Evolutionary conservation across 2,797 vertebrate genomes (phyloP).

Genomic region (Scomberomorus guttatus): DNA sequence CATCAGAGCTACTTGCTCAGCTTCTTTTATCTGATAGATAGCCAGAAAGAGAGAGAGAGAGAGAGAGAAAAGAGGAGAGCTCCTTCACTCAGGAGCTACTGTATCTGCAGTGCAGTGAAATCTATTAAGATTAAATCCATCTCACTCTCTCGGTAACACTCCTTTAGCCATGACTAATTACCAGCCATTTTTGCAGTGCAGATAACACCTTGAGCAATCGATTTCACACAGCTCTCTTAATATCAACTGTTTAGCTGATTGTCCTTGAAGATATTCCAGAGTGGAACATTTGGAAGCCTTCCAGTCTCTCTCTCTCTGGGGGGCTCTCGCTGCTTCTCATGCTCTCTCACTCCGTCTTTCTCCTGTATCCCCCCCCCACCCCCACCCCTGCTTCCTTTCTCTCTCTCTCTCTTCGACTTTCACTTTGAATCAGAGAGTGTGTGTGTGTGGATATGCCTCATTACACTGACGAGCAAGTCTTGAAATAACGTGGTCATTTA

Average conservation of each 20-base stretch:
- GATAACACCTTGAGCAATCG: conserved; percentile 84
- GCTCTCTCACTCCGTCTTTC: conserved; percentile 23
- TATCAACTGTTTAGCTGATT: conserved; percentile 84
- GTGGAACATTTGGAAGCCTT: conserved; percentile 74
- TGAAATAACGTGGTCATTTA: conserved; percentile 65
- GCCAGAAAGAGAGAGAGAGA: conserved; percentile 16
- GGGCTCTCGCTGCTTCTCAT: conserved; percentile 36
- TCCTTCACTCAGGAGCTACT: conserved; percentile 63
- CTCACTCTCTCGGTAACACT: conserved; percentile 73
- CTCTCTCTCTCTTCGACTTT: conserved; percentile 19
- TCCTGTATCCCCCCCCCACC: not conserved
- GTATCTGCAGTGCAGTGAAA: conserved; percentile 80
- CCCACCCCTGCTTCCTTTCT: not conserved
- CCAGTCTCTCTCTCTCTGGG: conserved; percentile 51
- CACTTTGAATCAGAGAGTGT: conserved; percentile 38
- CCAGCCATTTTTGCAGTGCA: conserved; percentile 73
- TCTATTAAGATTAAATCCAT: conserved; percentile 82
- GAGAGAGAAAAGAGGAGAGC: not conserved
- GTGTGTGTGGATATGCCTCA: conserved; percentile 57
- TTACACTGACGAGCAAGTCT: conserved; percentile 66
- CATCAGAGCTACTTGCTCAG: conserved; percentile 42
- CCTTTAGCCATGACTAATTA: conserved; percentile 85
- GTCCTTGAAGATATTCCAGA: conserved; percentile 83
- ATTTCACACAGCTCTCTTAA: conserved; percentile 82
- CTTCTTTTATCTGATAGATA: conserved; percentile 47